Evolutionary conservation across 2,113 vertebrate species (phyloP).

Genomic region (Percina caprodes): DNA sequence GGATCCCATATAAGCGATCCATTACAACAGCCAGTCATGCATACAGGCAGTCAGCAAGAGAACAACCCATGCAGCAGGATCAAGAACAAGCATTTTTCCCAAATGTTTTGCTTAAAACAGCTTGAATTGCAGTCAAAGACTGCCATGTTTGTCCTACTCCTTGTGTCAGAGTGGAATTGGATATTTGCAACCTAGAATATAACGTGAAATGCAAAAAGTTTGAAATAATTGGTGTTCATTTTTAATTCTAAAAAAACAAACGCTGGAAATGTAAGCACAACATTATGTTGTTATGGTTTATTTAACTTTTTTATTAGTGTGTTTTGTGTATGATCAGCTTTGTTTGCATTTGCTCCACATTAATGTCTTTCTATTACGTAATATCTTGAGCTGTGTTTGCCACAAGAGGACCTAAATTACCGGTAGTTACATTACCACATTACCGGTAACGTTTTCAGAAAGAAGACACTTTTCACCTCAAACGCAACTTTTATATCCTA

Average conservation of each 20-base stretch:
- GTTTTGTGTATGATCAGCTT: not conserved
- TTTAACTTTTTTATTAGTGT: not conserved
- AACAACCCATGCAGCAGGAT: not conserved
- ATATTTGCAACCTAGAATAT: not conserved
- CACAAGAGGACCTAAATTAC: not conserved
- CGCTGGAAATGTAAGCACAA: not conserved
- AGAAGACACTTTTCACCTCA: not conserved
- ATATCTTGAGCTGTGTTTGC: not conserved
- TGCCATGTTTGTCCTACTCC: not conserved
- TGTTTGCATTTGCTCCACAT: not conserved
- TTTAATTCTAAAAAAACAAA: not conserved
- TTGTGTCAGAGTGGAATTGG: not conserved
- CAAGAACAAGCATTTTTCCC: not conserved
- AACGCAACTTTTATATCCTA: not conserved
- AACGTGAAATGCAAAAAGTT: not conserved
- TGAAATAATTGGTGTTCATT: not conserved
- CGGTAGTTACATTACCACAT: too few species aligned
- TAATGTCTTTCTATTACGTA: not conserved
- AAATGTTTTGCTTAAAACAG: not conserved
- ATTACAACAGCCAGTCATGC: not conserved
- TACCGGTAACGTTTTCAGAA: not conserved
- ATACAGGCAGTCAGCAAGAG: not conserved
- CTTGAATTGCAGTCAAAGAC: not conserved
- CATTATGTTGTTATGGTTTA: not conserved
- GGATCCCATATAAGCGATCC: not conserved